Evolutionary conservation across 2,113 vertebrate genomes (phyloP), one percentile per base, ranked within the genome.

Genomic region (Clinocottus analis): DNA sequence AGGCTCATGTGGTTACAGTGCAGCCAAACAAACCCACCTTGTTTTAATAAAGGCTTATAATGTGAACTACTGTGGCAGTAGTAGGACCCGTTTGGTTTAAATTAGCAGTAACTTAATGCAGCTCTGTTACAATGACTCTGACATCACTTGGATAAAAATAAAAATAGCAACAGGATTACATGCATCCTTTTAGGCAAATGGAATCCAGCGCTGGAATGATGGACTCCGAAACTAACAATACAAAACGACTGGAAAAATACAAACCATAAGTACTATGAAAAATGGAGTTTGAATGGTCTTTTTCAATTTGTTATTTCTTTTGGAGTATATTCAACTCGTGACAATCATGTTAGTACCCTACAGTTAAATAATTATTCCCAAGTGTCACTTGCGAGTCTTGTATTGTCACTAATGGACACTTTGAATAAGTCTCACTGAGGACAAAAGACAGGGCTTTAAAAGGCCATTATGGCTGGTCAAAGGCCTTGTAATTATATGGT

Each of bases 381-480:
- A 8, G 80, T 78, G 72, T 74, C 70, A 35, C 45, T 82, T 89
- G 17, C 31, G 39, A 58, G 27, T 43, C 69, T 35, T 64, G 29
- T 21, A 66, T 75, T 75, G 86, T 86, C 83, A 23, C 39, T 80
- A 83, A 89, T 81, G 64, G 85, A 76, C 79, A 59, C 77, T 78
- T 80, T 73, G 66, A 55, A 80, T 73, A 80, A 8, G 39, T 71
- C 56, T 88, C 80, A 63, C 80, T 45, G 67, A 72, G 81, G 83
- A 91, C 88, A 92, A 89, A 89, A 77, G 89, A 70, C 35, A 37
- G 33, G 73, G 77, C 64, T 70, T 85, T 49, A 85, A 79, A 72
- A 85, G 65, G 41, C 65, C 61, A 88, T 88, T 87, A 86, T 81
- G 75, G 66, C 33, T 3, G 60, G 70, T 82, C 85, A 83, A 85